Percentiles rank a stretch among this genome's conserved stretches.
phyloP scores from a whole-genome alignment of 2,888 invertebrate species.

The Rambutsinella grinnellia region DNA sequence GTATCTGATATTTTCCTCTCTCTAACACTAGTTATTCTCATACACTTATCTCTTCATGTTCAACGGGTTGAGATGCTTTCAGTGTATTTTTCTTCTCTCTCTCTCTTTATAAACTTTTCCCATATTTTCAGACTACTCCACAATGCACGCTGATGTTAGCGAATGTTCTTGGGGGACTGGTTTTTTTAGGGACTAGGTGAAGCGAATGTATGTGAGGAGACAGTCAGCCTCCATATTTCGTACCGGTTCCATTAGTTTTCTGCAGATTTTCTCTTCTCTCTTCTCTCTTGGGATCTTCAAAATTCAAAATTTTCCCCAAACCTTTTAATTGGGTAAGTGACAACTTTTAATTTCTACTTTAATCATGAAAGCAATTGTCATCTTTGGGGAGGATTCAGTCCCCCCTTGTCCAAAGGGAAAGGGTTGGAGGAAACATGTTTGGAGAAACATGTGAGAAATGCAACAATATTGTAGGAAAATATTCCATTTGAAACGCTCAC shows the following conservation, averaged over 20 bases:
- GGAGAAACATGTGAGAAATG: slow-evolving; percentile 47
- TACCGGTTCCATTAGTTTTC: slow-evolving; percentile 65
- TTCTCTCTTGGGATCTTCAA: slow-evolving; percentile 65
- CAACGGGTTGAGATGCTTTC: background rate
- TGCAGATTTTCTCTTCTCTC: slow-evolving; percentile 60
- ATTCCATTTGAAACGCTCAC: background rate
- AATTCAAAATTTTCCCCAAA: slow-evolving; percentile 66
- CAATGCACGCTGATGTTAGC: background rate
- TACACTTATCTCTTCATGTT: too few relatives aligned
- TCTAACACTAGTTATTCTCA: too few relatives aligned
- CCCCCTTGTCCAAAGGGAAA: slow-evolving; percentile 8
- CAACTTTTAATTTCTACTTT: slow-evolving; percentile 25
- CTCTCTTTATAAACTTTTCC: background rate
- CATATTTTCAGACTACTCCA: too few relatives aligned
- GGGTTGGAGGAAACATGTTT: slow-evolving; percentile 32
- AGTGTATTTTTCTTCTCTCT: slow-evolving; percentile 18
- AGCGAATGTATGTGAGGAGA: slow-evolving; percentile 53
- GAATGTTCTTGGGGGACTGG: slow-evolving; percentile 22
- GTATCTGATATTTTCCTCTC: too few relatives aligned
- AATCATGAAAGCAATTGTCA: background rate
- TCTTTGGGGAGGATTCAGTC: slow-evolving; percentile 11
- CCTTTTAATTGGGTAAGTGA: slow-evolving; percentile 64
- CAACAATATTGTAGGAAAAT: slow-evolving; percentile 54
- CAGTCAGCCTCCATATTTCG: slow-evolving; percentile 66
- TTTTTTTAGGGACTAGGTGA: slow-evolving; percentile 45